A percentile compares a stretch with the other conserved stretches of the same genome.
These are phyloP conservation scores for Umimayanthus kanabou DNA, from an alignment of 92 coral and sea anemone species.

Conservation along the genomic window DNA sequence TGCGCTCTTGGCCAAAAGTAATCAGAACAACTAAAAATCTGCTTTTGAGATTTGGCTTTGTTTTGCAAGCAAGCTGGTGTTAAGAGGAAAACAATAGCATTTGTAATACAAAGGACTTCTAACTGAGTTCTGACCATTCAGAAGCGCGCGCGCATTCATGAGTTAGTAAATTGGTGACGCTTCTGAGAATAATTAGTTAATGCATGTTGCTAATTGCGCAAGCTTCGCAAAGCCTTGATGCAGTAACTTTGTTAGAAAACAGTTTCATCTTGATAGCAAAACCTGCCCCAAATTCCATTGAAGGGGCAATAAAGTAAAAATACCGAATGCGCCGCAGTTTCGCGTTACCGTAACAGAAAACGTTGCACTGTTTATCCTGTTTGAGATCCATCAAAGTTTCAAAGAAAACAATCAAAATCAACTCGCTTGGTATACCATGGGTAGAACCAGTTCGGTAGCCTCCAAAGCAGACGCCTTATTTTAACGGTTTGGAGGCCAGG, in stretches of 20 bases:
- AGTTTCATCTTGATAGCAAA: neutral
- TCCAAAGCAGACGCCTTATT: too few species aligned
- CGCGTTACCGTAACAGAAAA: too few species aligned
- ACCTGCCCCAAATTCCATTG: neutral
- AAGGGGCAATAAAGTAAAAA: neutral
- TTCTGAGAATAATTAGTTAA: neutral
- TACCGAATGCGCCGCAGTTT: too few species aligned
- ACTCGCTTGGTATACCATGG: too few species aligned
- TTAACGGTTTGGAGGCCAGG: too few species aligned
- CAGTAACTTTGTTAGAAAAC: neutral
- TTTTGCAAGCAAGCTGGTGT: constrained; percentile 19
- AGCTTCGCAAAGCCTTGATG: neutral
- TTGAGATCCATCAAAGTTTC: too few species aligned
- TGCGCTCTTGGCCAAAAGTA: neutral
- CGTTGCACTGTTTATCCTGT: too few species aligned
- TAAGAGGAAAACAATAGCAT: constrained; percentile 43
- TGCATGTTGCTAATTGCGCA: neutral
- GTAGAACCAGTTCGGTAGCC: too few species aligned
- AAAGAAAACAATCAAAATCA: too few species aligned
- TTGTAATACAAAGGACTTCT: constrained; percentile 31
- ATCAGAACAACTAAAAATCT: neutral
- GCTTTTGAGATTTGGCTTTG: constrained; percentile 36
- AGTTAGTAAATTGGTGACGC: constrained; percentile 32
- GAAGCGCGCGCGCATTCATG: constrained; percentile 46
- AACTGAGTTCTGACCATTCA: constrained; percentile 59